phyloP scores from a whole-genome alignment of 2,797 vertebrate species.

The Xyrichtys novacula region DNA sequence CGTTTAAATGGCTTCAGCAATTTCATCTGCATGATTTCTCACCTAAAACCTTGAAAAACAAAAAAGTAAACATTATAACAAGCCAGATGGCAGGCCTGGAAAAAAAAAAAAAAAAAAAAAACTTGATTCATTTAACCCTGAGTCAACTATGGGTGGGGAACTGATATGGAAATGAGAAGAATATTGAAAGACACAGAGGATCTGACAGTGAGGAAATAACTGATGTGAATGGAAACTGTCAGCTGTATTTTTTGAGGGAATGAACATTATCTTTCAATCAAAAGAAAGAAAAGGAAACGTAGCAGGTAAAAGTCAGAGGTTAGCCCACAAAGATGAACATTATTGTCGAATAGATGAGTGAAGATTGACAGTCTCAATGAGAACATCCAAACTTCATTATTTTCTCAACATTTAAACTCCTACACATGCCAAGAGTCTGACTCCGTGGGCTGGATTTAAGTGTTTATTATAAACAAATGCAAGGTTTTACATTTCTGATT shows the following conservation, averaged over 20 bases:
- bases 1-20: background rate
- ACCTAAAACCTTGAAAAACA: background rate
- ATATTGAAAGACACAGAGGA: background rate
- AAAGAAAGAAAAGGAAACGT: background rate
- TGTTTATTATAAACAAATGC: background rate
- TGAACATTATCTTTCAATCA: constrained; percentile 16
- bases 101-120: too few species aligned
- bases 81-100: constrained; percentile 20
- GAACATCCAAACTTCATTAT: background rate
- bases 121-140: constrained; percentile 32
- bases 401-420: background rate
- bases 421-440: background rate
- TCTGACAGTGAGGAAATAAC: constrained; percentile 1
- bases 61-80: constrained; percentile 38
- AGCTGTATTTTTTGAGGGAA: background rate
- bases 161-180: constrained; percentile 7
- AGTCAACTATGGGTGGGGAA: constrained; percentile 16
- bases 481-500: background rate
- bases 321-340: constrained; percentile 7
- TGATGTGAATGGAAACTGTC: constrained; percentile 10
- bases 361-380: constrained; percentile 9
- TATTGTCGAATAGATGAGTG: background rate
- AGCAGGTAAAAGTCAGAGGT: background rate
- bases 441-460: background rate
- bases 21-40: constrained; percentile 24